Conservation (phyloP, 2,113 vertebrate species). For the Hyperopisus bebe region DNA sequence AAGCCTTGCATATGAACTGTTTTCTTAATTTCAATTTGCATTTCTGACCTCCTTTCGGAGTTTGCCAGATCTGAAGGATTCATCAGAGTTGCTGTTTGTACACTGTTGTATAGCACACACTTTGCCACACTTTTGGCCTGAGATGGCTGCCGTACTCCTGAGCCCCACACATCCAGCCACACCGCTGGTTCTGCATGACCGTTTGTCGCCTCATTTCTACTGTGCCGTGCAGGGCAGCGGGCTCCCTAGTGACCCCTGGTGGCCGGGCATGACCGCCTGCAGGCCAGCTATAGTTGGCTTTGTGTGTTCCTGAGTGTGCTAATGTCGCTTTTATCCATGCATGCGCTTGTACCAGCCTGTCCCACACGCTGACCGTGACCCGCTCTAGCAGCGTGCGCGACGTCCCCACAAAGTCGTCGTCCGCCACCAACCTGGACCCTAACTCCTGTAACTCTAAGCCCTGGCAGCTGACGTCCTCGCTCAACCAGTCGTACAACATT, state of each 20-base stretch:
- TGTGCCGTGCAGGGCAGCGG: background rate
- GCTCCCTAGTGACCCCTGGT: background rate
- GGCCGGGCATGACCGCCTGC: background rate
- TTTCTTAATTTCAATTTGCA: background rate
- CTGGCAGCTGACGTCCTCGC: conserved; percentile 63
- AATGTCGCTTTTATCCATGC: conserved; percentile 34
- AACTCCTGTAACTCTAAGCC: conserved; percentile 70
- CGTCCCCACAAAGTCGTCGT: conserved; percentile 72
- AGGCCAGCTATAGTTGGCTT: conserved; percentile 11
- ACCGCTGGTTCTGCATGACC: background rate
- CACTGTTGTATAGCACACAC: background rate
- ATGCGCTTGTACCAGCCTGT: conserved; percentile 56
- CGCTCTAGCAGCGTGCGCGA: conserved; percentile 72
- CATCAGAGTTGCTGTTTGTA: background rate
- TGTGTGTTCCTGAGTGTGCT: conserved; percentile 26
- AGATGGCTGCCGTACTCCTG: background rate
- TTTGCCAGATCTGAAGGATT: background rate
- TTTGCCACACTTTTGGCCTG: background rate
- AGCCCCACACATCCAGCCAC: background rate
- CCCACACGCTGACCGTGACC: conserved; percentile 70
- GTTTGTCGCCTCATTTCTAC: background rate
- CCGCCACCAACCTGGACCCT: conserved; percentile 73
- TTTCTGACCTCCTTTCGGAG: background rate
- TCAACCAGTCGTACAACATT: conserved; percentile 72
- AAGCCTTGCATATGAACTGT: background rate